These are phyloP conservation scores for Dasyornis broadbenti DNA, from an alignment of 2,113 vertebrate species.

Conservation along the genomic window DNA sequence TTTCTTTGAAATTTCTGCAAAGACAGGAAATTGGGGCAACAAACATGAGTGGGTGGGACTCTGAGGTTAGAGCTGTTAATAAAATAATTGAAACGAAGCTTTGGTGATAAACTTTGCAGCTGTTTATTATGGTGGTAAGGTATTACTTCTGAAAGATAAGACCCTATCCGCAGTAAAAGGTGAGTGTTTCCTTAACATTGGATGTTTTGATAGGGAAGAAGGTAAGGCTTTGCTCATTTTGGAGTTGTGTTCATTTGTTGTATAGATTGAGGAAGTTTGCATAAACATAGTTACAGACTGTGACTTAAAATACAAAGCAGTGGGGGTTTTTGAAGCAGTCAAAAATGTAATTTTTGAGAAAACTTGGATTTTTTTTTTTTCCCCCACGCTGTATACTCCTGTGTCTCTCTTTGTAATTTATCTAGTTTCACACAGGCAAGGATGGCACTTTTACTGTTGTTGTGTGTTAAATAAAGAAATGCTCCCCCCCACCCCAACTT, in stretches of 20 bases:
- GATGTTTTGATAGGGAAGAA: neutral
- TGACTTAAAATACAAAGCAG: neutral
- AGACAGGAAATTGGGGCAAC: constrained; percentile 78
- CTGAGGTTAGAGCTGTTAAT: constrained; percentile 76
- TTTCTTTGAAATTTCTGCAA: constrained; percentile 78
- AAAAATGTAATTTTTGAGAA: neutral
- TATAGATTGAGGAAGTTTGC: neutral
- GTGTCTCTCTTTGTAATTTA: neutral
- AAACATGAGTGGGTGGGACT: constrained; percentile 72
- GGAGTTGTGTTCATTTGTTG: neutral
- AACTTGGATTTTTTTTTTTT: neutral
- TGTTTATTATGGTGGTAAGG: neutral
- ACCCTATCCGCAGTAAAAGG: constrained; percentile 23
- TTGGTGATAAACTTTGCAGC: constrained; percentile 42
- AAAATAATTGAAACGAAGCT: constrained; percentile 60
- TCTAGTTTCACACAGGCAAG: neutral
- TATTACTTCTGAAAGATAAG: constrained; percentile 19
- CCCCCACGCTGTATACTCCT: rapidly evolving
- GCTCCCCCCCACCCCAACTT: neutral
- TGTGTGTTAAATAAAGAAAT: neutral
- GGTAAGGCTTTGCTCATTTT: neutral
- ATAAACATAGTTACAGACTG: neutral
- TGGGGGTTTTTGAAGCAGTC: neutral
- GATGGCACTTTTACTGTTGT: neutral
- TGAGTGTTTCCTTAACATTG: constrained; percentile 60